Conservation (phyloP, 2,113 vertebrate species). For the Carassius gibelio region DNA sequence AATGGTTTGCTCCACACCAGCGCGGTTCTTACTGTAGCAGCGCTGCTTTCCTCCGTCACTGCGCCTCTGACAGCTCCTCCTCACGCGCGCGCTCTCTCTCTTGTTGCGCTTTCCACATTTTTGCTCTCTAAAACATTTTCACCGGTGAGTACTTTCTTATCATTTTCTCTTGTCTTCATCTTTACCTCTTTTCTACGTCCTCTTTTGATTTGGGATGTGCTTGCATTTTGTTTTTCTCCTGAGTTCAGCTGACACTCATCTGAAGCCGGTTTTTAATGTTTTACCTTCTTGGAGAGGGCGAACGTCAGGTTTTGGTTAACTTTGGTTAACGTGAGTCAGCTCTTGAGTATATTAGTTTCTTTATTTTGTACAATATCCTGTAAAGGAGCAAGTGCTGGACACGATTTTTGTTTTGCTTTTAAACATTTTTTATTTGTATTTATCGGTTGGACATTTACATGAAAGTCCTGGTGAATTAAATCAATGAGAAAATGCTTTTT, state of each 20-base stretch:
- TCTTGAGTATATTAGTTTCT: background rate
- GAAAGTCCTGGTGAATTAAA: background rate
- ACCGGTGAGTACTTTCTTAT: constrained; percentile 58
- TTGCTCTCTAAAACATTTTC: constrained; percentile 57
- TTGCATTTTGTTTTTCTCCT: constrained; percentile 4
- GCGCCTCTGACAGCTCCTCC: constrained; percentile 35
- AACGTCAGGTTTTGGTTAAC: constrained; percentile 23
- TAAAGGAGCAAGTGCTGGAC: background rate
- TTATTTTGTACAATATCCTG: background rate
- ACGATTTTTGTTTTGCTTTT: constrained; percentile 19
- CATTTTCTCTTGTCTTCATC: constrained; percentile 33
- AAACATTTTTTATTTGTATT: constrained; percentile 10
- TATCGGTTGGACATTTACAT: constrained; percentile 19
- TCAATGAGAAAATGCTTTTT: background rate
- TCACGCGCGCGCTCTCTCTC: background rate
- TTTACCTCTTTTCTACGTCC: constrained; percentile 18
- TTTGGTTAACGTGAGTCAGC: constrained; percentile 9
- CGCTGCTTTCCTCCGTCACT: constrained; percentile 1
- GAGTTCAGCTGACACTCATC: background rate
- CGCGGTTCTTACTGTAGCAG: background rate
- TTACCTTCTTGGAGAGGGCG: constrained; percentile 25
- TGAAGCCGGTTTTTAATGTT: constrained; percentile 21
- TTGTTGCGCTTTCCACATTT: constrained; percentile 52
- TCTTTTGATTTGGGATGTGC: constrained; percentile 19
- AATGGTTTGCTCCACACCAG: constrained; percentile 54